Percentiles rank a stretch among this genome's conserved stretches.
phyloP scores from a whole-genome alignment of 1,140 invertebrate genomes.

The Helicorthomorpha holstii region DNA sequence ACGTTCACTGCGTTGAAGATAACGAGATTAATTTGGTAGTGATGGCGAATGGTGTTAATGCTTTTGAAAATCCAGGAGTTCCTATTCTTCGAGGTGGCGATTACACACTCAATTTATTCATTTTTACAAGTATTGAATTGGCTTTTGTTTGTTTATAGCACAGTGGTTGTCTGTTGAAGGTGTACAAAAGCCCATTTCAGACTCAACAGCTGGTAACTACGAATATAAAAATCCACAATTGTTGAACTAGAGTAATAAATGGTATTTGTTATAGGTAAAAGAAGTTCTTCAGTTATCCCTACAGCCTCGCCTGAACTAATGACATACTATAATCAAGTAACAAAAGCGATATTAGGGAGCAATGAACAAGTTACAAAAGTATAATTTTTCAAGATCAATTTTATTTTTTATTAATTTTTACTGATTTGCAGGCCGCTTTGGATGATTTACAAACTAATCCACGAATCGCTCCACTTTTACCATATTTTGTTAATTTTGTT shows the following conservation, averaged over 20 bases:
- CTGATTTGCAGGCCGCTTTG: conserved; percentile 19
- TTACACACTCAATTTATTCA: no score
- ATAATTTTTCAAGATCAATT: no score
- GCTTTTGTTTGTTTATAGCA: neutral
- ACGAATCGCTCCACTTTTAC: conserved; percentile 21
- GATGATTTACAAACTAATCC: conserved; percentile 20
- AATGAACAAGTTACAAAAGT: conserved; percentile 16
- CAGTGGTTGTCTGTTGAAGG: conserved; percentile 1
- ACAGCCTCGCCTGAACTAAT: no score
- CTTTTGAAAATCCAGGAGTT: neutral
- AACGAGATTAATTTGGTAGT: conserved; percentile 2
- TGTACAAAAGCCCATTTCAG: neutral
- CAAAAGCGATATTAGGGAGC: conserved; percentile 21
- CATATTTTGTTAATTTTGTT: conserved; percentile 25
- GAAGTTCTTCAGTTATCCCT: no score
- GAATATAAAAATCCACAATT: no score
- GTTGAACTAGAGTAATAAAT: no score
- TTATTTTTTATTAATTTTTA: conserved; percentile 2
- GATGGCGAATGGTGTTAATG: neutral
- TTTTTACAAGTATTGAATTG: neutral
- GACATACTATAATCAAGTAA: conserved; percentile 22
- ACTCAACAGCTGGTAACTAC: no score
- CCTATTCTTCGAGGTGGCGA: neutral
- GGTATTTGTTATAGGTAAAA: no score
- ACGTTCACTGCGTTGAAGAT: conserved; percentile 21